These are phyloP conservation scores for Anolis carolinensis DNA, from an alignment of 2,113 vertebrate species.

Conservation along the genomic window DNA sequence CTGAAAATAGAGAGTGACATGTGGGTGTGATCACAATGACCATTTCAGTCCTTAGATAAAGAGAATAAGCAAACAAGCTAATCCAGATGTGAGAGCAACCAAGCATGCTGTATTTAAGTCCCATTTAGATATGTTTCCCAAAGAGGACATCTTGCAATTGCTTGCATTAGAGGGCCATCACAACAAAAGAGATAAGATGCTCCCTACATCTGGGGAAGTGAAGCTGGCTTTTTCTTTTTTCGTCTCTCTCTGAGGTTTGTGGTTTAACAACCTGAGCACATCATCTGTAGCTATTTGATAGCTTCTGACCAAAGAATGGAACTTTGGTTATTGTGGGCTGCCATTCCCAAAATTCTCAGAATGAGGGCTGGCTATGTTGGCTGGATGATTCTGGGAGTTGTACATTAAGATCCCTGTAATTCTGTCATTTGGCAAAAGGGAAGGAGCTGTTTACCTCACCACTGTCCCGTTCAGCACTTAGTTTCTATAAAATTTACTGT, in stretches of 20 bases:
- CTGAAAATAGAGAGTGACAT: background rate
- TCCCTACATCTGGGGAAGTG: background rate
- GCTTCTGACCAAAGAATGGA: no score
- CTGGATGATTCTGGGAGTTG: no score
- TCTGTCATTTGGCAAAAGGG: no score
- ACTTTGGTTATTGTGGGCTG: no score
- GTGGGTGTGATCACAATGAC: background rate
- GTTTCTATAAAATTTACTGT: background rate
- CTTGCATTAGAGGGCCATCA: background rate
- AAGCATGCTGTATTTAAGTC: background rate
- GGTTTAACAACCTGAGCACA: no score
- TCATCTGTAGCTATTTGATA: no score
- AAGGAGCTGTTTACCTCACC: no score
- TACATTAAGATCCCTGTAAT: no score
- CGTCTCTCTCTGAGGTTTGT: background rate
- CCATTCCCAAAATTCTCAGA: no score
- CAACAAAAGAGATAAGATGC: no score
- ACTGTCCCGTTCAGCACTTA: background rate
- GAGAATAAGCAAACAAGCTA: background rate
- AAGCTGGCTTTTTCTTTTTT: background rate
- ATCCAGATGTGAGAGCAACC: background rate
- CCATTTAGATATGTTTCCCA: background rate
- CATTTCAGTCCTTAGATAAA: background rate
- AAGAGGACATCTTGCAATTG: background rate
- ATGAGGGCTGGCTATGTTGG: background rate